Evolutionary conservation across 2,113 vertebrate genomes (phyloP).

Genomic region (Orycteropus afer): DNA sequence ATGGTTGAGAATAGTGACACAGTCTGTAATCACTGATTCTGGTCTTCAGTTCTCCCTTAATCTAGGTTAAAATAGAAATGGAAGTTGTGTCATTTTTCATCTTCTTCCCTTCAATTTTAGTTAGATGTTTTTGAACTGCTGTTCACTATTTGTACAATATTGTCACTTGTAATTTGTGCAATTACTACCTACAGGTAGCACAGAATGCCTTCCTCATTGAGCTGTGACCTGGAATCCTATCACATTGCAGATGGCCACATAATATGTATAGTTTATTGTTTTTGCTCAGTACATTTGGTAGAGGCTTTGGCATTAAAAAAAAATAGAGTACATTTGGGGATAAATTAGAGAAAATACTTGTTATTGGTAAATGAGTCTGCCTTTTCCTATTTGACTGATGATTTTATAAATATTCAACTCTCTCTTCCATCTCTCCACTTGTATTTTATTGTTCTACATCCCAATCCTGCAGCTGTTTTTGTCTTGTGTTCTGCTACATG

Average conservation of each 20-base stretch:
- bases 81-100: not conserved
- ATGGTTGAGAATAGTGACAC: not conserved
- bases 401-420: not conserved
- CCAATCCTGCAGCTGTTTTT: not conserved
- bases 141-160: not conserved
- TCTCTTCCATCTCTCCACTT: not conserved
- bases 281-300: not conserved
- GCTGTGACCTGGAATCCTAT: not conserved
- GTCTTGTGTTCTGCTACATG: not conserved
- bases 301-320: not conserved
- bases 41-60: not conserved
- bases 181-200: not conserved
- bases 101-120: not conserved
- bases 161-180: not conserved
- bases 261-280: constrained; percentile 3
- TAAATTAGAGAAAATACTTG: not conserved
- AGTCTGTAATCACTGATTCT: not conserved
- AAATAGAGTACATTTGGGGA: not conserved
- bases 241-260: not conserved
- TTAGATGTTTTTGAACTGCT: not conserved
- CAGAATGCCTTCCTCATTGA: not conserved
- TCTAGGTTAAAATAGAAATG: not conserved
- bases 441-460: not conserved
- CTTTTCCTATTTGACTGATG: not conserved
- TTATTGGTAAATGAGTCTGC: not conserved